Conservation (phyloP, 1,140 invertebrate genomes). For the Tribolium castaneum region DNA sequence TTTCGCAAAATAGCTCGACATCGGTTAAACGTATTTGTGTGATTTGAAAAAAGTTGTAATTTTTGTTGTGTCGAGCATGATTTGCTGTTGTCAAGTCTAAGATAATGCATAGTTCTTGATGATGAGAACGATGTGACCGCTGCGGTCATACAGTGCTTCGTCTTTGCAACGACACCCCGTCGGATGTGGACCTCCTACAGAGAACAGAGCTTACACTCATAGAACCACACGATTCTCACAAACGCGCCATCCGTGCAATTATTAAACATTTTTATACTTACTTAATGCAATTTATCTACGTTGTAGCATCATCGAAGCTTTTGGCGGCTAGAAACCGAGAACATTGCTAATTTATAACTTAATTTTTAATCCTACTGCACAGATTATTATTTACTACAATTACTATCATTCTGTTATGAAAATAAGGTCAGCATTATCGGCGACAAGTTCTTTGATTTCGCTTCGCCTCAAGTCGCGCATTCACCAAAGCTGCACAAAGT, state of each 20-base stretch:
- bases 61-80: not conserved
- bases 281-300: not conserved
- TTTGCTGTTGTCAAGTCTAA: constrained; percentile 4
- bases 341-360: not conserved
- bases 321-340: not conserved
- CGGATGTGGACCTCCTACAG: constrained; percentile 26
- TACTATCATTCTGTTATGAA: not conserved
- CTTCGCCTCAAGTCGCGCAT: not conserved
- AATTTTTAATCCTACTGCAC: not conserved
- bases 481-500: not conserved
- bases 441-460: not conserved
- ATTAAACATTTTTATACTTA: constrained; percentile 12
- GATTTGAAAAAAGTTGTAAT: not conserved
- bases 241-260: constrained; percentile 12
- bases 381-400: too few species aligned
- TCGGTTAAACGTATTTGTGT: not conserved
- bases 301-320: not conserved
- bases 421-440: not conserved
- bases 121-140: constrained; percentile 26
- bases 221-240: constrained; percentile 27
- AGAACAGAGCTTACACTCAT: constrained; percentile 26
- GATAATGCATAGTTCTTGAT: constrained; percentile 20
- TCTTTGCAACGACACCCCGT: constrained; percentile 13
- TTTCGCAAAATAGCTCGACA: too few species aligned
- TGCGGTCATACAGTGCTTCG: constrained; percentile 5